Base-by-base conservation (phyloP, 1,140 invertebrate genomes). In the Drosophila takahashii region DNA sequence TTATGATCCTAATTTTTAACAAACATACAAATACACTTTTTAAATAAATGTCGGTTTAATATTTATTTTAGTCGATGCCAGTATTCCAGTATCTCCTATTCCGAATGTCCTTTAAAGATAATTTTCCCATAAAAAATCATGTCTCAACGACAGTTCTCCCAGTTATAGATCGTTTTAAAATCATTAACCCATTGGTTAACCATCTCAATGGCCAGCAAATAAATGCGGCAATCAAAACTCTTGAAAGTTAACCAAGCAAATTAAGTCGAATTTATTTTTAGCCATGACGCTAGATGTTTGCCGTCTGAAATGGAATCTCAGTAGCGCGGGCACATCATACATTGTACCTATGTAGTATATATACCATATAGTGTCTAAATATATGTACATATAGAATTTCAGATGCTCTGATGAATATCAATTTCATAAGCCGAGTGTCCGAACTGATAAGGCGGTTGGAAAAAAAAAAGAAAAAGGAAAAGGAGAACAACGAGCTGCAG, bases 401-500 rank as follows among this genome's bases (percentile, higher is more conserved):
- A 69, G 65, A 58, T 69, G 75, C 41, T 83, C 67, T 79, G 81
- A 87, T 87, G 79, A 79, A 87, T 86, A 83, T 59, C 79, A 86
- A 83, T 86, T 87, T 53, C 70, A 62, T 50, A 79, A 69, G 60
- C 71, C 73, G 69, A 22, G 22, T 22, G 70, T 56, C 61, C 61
- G 45, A 57, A 77, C 83, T 87, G 83, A 87, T 87, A 87, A 89
- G 83, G 39, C 32, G 69, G 74, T 22, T 22, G 22, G 22, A 22
- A 22, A 22, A 22, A 22, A 22, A 22, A 22, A 36, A 67, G 77
- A 22, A 22, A 22, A 36, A 67, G 77, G 4, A 47, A 42, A 83
- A 86, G 45, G 75, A 84, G 62, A 61, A 71, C 57, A 73, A 64
- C 42, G 72, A 57, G 70, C 45, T 64, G 53, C 61, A 65, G 62